These are phyloP conservation scores for Distichodus sexfasciatus DNA, from an alignment of 2,797 vertebrate species.

Conservation along the genomic window DNA sequence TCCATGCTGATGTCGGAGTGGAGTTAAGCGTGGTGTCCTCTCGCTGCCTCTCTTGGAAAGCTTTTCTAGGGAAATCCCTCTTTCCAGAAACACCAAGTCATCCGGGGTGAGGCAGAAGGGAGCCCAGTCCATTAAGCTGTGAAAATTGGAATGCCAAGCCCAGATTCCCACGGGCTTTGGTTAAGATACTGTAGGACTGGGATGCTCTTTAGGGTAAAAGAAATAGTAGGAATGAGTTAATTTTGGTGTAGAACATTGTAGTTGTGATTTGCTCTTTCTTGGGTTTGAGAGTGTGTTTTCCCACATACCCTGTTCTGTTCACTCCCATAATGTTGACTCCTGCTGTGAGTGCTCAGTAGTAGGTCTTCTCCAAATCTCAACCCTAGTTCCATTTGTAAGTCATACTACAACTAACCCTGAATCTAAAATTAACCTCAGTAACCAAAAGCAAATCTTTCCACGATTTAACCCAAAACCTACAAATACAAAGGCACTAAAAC, in stretches of 20 bases:
- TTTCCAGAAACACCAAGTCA: constrained; percentile 49
- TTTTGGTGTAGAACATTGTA: too few species aligned
- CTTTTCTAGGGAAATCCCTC: constrained; percentile 51
- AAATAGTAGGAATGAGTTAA: too few species aligned
- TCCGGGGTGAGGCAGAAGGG: constrained; percentile 40
- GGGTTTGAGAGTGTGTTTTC: too few species aligned
- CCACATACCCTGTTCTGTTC: too few species aligned
- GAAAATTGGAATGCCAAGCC: constrained; percentile 39
- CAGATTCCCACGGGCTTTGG: constrained; percentile 44
- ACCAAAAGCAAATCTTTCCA: too few species aligned
- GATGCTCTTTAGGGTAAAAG: too few species aligned
- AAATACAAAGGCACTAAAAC: too few species aligned
- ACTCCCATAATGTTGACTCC: not conserved
- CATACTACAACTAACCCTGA: too few species aligned
- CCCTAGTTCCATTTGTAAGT: not conserved
- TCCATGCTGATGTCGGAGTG: not conserved
- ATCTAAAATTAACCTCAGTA: too few species aligned
- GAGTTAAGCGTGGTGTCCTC: not conserved
- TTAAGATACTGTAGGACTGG: too few species aligned
- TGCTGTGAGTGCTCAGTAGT: not conserved
- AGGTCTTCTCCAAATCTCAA: not conserved
- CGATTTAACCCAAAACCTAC: too few species aligned
- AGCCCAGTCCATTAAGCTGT: constrained; percentile 52
- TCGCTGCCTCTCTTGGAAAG: constrained; percentile 22
- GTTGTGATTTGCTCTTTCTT: too few species aligned